Evolutionary conservation across 2,113 vertebrate species (phyloP), one percentile per base, ranked within the genome.

Genomic region (Peromyscus polionotus): DNA sequence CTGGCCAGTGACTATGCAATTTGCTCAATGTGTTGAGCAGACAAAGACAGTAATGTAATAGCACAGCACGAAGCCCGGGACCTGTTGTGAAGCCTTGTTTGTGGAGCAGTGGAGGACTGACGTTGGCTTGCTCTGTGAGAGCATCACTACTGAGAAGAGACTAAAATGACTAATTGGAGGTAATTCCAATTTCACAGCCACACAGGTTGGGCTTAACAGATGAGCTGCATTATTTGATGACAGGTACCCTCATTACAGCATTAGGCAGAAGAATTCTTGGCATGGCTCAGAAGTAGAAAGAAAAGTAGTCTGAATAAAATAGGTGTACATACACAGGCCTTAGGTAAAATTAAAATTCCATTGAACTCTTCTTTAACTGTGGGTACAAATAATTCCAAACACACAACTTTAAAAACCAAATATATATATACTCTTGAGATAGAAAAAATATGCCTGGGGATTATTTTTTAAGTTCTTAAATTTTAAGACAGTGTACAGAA

Each of bases 311-410:
- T 89, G 54, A 36, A 59, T 73, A 20, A 65, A 79, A 33, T 65
- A 93, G 57, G 51, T 94, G 31, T 59, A 19, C 63, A 59, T 65
- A 33, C 39, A 86, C 90, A 83, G 36, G 26, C 61, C 22, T 89
- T 81, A 83, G 63, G 61, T 72, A 90, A 96, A 96, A 96, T 87
- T 42, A 96, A 95, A 96, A 85, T 59, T 80, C 57, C 16, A 6
- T 0, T 92, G 28, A 63, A 88, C 42, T 90, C 20, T n/a, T 61
- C 54, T 92, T 93, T 95, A 48, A 63, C 67, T 92, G 73, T 88
- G 11, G 57, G n/a, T 24, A 63, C 67, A 92, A 93, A 80, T 24
- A 88, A 80, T 65, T 28, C 61, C 59, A 85, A 93, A 79, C 7
- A 61, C 45, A 75, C 22, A 84, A 57, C 9, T 95, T 96, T 94